These are phyloP conservation scores for Polyergus mexicanus DNA, from an alignment of 1,140 invertebrate species.

Conservation along the genomic window DNA sequence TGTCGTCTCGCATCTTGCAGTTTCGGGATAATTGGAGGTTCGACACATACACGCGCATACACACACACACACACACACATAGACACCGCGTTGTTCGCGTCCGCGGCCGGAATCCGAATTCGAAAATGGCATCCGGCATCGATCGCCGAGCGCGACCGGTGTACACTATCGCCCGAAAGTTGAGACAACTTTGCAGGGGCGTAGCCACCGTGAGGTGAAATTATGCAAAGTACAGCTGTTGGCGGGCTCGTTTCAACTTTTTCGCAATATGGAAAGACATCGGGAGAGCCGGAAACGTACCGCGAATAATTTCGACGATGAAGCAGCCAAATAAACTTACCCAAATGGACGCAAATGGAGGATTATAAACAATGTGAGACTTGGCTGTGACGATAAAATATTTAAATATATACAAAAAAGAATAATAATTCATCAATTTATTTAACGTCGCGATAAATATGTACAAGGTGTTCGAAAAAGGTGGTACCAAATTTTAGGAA, in stretches of 20 bases:
- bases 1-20: not conserved
- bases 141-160: conserved; percentile 31
- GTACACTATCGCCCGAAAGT: conserved; percentile 55
- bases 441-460: not conserved
- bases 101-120: conserved; percentile 59
- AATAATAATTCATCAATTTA: not conserved
- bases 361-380: not conserved
- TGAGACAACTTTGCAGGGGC: conserved; percentile 49
- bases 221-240: conserved; percentile 48
- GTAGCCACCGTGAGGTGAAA: conserved; percentile 43
- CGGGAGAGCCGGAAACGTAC: not conserved
- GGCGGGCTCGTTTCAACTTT: conserved; percentile 33
- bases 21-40: conserved; percentile 42
- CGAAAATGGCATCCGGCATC: conserved; percentile 60
- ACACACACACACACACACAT: not conserved
- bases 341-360: not conserved
- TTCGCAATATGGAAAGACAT: conserved; percentile 12
- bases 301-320: not conserved
- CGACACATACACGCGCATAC: not conserved
- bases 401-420: too few species aligned
- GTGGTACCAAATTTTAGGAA: too few species aligned
- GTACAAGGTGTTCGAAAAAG: too few species aligned
- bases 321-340: not conserved
- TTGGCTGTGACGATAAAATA: not conserved
- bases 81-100: not conserved